Conservation (phyloP, 2,888 invertebrate species). For the Zhuqinia jingwanae region DNA sequence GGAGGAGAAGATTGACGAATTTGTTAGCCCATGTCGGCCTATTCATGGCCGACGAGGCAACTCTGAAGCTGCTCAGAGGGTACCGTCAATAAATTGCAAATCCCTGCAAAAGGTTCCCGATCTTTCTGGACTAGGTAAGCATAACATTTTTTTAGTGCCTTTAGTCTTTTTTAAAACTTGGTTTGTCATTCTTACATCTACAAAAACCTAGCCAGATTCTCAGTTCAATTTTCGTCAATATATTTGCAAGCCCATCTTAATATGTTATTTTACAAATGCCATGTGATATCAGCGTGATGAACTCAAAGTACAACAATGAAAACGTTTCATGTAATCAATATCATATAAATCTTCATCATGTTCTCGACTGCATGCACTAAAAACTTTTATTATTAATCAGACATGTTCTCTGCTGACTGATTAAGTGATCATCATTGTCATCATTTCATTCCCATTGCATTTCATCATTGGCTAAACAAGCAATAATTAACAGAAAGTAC, state of each 20-base stretch:
- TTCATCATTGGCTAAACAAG: constrained; percentile 63
- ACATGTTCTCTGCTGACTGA: constrained; percentile 43
- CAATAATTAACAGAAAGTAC: constrained; percentile 39
- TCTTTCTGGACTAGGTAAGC: constrained; percentile 92
- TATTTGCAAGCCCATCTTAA: too few relatives aligned
- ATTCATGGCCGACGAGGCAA: constrained; percentile 63
- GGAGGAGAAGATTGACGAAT: constrained; percentile 84
- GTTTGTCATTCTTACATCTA: background rate
- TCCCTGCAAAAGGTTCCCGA: constrained; percentile 95
- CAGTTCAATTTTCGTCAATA: too few relatives aligned
- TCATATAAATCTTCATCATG: constrained; percentile 64
- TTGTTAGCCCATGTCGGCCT: constrained; percentile 84
- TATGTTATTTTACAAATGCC: too few relatives aligned
- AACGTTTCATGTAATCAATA: constrained; percentile 47
- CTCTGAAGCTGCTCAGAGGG: constrained; percentile 81
- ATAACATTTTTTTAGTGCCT: background rate
- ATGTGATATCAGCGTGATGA: too few relatives aligned
- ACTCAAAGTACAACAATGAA: background rate
- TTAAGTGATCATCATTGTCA: constrained; percentile 58
- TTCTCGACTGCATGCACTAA: background rate
- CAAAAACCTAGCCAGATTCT: too few relatives aligned
- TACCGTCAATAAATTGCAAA: constrained; percentile 81
- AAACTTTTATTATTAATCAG: constrained; percentile 40
- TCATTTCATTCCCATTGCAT: constrained; percentile 54
- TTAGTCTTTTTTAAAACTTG: too few relatives aligned